phyloP scores from a whole-genome alignment of 2,797 vertebrate genomes.

The Phataginus tricuspis region DNA sequence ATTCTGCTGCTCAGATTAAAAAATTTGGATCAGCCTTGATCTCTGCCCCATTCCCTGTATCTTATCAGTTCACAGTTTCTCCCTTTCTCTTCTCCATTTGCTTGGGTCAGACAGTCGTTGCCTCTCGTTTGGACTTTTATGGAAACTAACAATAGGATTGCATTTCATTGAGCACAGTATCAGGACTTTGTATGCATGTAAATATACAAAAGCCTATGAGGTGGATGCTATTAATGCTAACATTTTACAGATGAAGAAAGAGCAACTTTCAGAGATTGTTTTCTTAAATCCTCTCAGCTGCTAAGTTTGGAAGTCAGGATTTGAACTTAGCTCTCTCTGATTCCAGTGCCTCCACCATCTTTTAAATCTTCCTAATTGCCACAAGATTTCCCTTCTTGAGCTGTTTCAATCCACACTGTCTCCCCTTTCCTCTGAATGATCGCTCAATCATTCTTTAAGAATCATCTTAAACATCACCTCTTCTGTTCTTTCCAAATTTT shows the following conservation, averaged over 20 bases:
- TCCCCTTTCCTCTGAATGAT: not conserved
- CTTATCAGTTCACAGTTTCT: not conserved
- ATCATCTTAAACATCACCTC: not conserved
- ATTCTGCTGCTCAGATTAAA: not conserved
- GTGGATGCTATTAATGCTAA: not conserved
- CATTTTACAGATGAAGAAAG: not conserved
- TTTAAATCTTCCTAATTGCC: not conserved
- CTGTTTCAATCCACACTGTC: not conserved
- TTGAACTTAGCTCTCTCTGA: not conserved
- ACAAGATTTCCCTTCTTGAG: not conserved
- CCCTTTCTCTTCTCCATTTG: not conserved
- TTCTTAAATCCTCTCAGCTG: not conserved
- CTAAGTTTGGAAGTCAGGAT: not conserved
- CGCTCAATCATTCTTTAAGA: not conserved
- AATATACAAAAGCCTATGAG: not conserved
- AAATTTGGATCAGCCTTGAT: not conserved
- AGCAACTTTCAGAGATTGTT: not conserved
- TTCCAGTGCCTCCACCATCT: not conserved
- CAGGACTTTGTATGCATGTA: not conserved
- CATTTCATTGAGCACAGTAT: not conserved
- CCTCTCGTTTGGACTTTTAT: not conserved
- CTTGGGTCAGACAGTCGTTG: not conserved
- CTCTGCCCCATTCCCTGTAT: not conserved
- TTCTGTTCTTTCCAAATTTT: not conserved
- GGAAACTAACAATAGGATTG: not conserved